Base-by-base conservation (phyloP, 2,888 invertebrate genomes). In the Microplitis manilae region DNA sequence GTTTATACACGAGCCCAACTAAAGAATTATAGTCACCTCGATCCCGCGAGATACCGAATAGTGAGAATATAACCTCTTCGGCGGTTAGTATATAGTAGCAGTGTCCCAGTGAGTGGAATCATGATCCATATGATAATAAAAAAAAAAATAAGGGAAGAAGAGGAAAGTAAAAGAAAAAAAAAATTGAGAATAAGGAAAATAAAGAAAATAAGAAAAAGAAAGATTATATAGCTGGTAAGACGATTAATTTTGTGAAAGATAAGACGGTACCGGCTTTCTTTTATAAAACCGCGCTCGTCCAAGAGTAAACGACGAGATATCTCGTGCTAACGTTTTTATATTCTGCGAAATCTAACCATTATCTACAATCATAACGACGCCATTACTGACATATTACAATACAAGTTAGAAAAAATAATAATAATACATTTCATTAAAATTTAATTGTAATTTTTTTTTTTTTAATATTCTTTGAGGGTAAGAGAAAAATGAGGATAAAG, bases 161-260 rank as follows among this genome's bases (percentile, higher is more conserved):
- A 68, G 68, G 68, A 59, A 38, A 67, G 68, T 73, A 65, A 15
- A 20, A 59, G 7, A 68, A 38, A 74, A 67, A 74, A 67, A 38
- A 30, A 39, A 41, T 39, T 17, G 69, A 39, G n/a, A 39, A 40
- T 9, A 50, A 69, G 69, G 17, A 50, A 17, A 13, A 50, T 50
- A 13, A 50, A 50, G 13, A 50, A 50, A 50, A 50, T 50, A 50
- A 50, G 50, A 50, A 50, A 50, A 50, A 13, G 13, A 41, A 41
- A 60, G 80, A 80, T 81, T 80, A 65, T 65, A 79, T 77, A 79
- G 76, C 76, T 75, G 79, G 82, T 80, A 81, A 77, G 80, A 79
- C 82, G 80, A 83, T 83, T 83, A 80, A 83, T 83, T 83, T 79
- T 68, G 62, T 72, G 59, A n/a, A 50, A 80, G 83, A 83, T 83